Base-by-base conservation (phyloP, 1,140 invertebrate genomes). In the Drosophila arawakana region DNA sequence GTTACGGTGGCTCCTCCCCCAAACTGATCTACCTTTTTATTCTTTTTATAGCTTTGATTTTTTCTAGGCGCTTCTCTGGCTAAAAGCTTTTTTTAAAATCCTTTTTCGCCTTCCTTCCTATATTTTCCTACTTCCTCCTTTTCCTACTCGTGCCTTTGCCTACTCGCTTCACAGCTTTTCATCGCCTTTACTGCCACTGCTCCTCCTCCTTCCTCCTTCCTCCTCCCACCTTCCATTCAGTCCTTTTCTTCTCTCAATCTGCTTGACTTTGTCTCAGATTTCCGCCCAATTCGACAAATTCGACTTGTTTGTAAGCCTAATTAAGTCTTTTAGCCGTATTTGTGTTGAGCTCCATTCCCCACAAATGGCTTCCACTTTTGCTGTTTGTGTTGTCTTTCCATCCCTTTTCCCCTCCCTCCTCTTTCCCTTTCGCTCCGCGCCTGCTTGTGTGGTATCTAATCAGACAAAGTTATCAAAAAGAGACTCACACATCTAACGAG, bases 241-340 rank as follows among this genome's bases (percentile, higher is more conserved):
- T 30, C 25, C 25, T 30, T 30, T 30, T 3, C 25, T 30, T 2
- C 49, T 7, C 4, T 5, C 11, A 13, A 10, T 21, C n/a, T 11
- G 10, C 11, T 11, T 21, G 25, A 49, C 46, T 39, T 63, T 63
- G 43, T 18, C 2, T 77, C 69, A 77, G 80, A 86, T 78, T 89
- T 77, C 71, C 68, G 7, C 9, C 8, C 69, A 73, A 83, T 86
- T 83, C 50, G 82, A 80, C 82, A 88, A 30, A 83, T 83, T 78
- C 73, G 73, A 58, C 70, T 68, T 88, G 83, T 88, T 88, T 84
- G 80, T 66, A 58, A 75, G 84, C 73, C 84, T 89, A 89, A 88
- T 88, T 88, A 88, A 89, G 80, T 68, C 84, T 65, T 46, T 80
- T 30, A 69, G 76, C 52, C 68, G 71, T 68, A 73, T 88, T 76